These are phyloP conservation scores for Kradibia gibbosae DNA, from an alignment of 1,140 invertebrate genomes.

Conservation along the genomic window DNA sequence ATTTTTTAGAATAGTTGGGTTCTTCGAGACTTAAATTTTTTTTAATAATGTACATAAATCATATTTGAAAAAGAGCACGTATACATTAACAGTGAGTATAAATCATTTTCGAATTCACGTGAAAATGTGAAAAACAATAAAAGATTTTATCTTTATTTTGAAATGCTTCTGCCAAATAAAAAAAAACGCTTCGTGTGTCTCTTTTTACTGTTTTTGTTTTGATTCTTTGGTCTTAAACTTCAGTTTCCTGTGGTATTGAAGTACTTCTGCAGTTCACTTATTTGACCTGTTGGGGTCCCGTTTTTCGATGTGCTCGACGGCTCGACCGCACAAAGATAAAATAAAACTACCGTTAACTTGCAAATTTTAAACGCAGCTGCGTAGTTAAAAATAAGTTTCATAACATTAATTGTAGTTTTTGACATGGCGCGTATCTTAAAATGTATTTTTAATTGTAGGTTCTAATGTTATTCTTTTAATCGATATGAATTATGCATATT, in stretches of 20 bases:
- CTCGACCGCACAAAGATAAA: not conserved
- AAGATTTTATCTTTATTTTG: not conserved
- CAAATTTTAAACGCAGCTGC: not conserved
- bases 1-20: too few species aligned
- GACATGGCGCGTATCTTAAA: too few species aligned
- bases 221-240: not conserved
- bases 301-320: not conserved
- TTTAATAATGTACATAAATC: too few species aligned
- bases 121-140: not conserved
- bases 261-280: not conserved
- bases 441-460: too few species aligned
- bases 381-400: too few species aligned
- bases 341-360: not conserved
- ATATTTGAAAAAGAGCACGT: not conserved
- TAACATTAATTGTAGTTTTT: too few species aligned
- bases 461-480: too few species aligned
- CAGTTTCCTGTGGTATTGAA: not conserved
- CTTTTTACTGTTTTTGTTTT: not conserved
- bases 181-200: not conserved
- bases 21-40: too few species aligned
- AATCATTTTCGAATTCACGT: not conserved
- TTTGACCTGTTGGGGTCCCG: not conserved
- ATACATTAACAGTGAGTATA: not conserved
- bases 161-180: not conserved
- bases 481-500: too few species aligned